Base-by-base conservation (phyloP, 2,888 invertebrate genomes). In the Trichacis sp. region DNA sequence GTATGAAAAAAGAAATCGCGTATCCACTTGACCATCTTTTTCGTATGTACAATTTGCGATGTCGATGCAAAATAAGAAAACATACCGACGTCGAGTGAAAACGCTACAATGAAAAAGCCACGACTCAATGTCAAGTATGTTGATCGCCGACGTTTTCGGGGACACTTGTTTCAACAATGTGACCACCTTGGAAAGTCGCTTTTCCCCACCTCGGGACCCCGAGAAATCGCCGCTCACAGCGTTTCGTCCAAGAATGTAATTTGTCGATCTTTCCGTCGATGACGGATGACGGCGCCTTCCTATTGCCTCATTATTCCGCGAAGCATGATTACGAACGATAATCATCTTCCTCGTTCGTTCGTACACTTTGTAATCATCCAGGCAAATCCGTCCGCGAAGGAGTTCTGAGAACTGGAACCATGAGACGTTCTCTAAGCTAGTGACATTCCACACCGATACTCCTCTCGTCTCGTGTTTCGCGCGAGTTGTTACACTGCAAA, bases 301-400 rank as follows among this genome's bases (percentile, higher is more conserved):
- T 67, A 73, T 73, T 70, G 69, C 63, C 68, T 71, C 73, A 71
- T 73, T 73, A 73, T 75, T 72, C 71, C 68, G 59, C 70, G 70
- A 73, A 75, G 64, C 69, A 73, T 72, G 72, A 76, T 77, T 74
- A 72, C 65, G 57, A 64, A 68, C 69, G 76, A 76, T 74, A 75
- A 78, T 75, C 75, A 74, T 76, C 76, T 77, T 72, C 61, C 70
- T 8, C 72, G 68, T 71, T 72, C 64, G 65, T 70, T 69, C 69
- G 69, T 72, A 75, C 76, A 73, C 74, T 75, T 77, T 73, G 77
- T 73, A 77, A 79, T 80, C 80, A 76, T 76, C 77, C 73, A 76
- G 73, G 75, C 85, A 84, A 82, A 85, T 85, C 84, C 86, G 84
- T 86, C 85, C 87, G 85, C 87, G 85, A 84, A 84, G 86, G 86